Base-by-base conservation (phyloP, 2,888 invertebrate species). In the Tiliacea citrago region DNA sequence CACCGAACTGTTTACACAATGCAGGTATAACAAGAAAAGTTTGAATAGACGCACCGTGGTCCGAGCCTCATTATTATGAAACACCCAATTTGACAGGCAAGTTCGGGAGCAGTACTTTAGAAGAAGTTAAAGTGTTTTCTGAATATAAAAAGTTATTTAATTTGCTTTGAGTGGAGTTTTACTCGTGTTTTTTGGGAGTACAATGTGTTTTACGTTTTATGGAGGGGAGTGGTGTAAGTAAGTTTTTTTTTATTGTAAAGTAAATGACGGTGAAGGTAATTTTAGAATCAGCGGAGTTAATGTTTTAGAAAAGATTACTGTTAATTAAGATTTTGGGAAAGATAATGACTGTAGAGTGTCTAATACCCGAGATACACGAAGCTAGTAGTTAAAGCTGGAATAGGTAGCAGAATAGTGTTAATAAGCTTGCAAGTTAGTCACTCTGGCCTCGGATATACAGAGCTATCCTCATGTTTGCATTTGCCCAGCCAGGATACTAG, bases 111-210 rank as follows among this genome's bases (percentile, higher is more conserved):
- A 66, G 69, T 75, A 76, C 78, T 77, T 84, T 51, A 66, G 58
- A 81, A 66, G 58, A 81, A 86, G 78, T 86, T 85, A 67, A 86
- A 87, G 86, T 80, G 86, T 86, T 88, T 81, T 74, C 16, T 61
- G 74, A 77, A 80, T 72, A 87, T 78, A 84, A 86, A 76, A 86
- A 82, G 82, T 84, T 78, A 72, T 68, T 82, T 75, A 78, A 75
- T 78, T 53, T 62, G 67, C 42, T 65, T 63, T 35, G 13, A 67
- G 45, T 68, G 60, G 63, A 81, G 55, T 61, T 75, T 80, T 68
- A 57, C 58, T 45, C 29, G n/a, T 78, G 83, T 82, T 62, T 78
- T 75, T 69, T 13, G 55, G 57, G 47, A 58, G 57, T 65, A 47
- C 73, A 55, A 76, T 75, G 82, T 62, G 76, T 78, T 81, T 75